Conservation (phyloP, 1,140 invertebrate genomes). For the Lasaia peninsularis region DNA sequence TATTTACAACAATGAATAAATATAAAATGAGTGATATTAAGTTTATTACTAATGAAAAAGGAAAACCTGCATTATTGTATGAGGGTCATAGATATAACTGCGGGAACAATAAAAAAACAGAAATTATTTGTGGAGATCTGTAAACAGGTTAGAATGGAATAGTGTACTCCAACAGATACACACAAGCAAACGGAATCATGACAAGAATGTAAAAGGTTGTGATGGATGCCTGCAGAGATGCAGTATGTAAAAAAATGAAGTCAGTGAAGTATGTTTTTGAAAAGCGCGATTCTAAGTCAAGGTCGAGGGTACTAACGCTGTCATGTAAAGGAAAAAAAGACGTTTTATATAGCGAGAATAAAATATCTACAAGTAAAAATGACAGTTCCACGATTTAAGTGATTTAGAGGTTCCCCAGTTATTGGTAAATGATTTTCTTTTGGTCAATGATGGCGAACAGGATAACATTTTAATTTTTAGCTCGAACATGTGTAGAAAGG, state of each 20-base stretch:
- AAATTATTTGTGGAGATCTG: neutral
- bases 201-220: neutral
- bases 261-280: neutral
- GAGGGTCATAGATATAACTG: neutral
- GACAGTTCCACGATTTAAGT: neutral
- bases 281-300: neutral
- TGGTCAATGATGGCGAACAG: neutral
- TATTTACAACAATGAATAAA: neutral
- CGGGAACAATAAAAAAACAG: neutral
- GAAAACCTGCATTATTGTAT: neutral
- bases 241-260: neutral
- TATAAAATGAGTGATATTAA: conserved; percentile 5
- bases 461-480: neutral
- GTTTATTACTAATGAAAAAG: conserved; percentile 5
- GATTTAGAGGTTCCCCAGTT: neutral
- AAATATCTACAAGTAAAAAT: neutral
- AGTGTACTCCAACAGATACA: neutral
- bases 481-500: neutral
- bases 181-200: neutral
- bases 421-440: conserved; percentile 4
- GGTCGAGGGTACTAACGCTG: neutral
- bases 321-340: neutral
- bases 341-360: neutral
- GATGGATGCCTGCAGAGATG: neutral
- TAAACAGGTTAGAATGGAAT: neutral